phyloP scores from a whole-genome alignment of 1,140 invertebrate genomes.

The Scaptodrosophila lebanonensis region DNA sequence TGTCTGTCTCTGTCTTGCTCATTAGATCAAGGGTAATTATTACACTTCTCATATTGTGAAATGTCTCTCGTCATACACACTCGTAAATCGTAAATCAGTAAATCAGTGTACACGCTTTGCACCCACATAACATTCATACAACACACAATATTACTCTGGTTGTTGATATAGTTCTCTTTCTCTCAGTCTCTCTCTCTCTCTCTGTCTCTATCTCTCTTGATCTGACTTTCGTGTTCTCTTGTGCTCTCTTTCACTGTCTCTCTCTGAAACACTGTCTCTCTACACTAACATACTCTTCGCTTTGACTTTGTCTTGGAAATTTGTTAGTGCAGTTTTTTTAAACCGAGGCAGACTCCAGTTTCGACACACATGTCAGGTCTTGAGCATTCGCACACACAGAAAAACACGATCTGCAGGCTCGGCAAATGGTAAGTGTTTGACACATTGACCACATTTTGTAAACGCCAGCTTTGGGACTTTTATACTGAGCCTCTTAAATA shows the following conservation, averaged over 20 bases:
- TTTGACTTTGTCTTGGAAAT: conserved; percentile 62
- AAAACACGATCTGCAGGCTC: neutral
- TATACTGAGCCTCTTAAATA: no score
- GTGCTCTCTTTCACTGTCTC: neutral
- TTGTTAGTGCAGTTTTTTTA: conserved; percentile 40
- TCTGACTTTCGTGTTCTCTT: no score
- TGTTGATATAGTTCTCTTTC: conserved; percentile 8
- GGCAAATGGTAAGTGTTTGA: no score
- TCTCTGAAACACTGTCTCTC: conserved; percentile 21
- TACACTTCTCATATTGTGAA: neutral
- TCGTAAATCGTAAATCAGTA: neutral
- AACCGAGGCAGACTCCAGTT: conserved; percentile 1
- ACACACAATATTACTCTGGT: conserved; percentile 44
- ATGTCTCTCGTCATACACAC: conserved; percentile 18
- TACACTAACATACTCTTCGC: conserved; percentile 56
- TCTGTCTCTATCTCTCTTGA: conserved; percentile 17
- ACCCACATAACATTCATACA: conserved; percentile 32
- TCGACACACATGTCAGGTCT: no score
- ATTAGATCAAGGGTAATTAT: conserved; percentile 13
- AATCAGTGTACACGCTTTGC: neutral
- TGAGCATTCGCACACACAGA: neutral
- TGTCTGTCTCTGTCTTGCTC: conserved; percentile 23
- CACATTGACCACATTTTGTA: neutral
- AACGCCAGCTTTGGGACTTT: neutral
- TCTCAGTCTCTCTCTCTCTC: conserved; percentile 14